A percentile compares a stretch with the other conserved stretches of the same genome.
Evolutionary conservation across 2,113 vertebrate species (phyloP).

Genomic region (Rissa tridactyla): DNA sequence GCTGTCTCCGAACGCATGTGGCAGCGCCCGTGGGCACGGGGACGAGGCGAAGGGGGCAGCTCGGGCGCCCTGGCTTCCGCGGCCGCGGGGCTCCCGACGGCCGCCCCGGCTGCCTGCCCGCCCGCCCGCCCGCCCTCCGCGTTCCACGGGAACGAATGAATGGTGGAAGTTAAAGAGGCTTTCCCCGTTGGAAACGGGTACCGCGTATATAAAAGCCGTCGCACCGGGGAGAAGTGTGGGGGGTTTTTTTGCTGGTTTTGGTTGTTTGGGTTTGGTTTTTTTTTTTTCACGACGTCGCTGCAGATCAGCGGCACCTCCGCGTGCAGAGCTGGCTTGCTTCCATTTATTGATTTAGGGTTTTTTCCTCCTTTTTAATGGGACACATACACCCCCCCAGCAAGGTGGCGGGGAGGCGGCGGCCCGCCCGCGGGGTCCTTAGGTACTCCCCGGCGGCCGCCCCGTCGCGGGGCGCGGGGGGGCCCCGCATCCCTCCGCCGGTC

Average conservation of each 20-base stretch:
- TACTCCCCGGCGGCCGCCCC: background rate
- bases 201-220: background rate
- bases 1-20: background rate
- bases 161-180: background rate
- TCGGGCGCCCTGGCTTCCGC: background rate
- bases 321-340: background rate
- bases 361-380: background rate
- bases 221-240: background rate
- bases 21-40: slow-evolving; percentile 6
- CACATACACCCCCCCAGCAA: background rate
- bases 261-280: background rate
- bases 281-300: accelerated
- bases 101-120: background rate
- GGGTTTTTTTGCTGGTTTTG: background rate
- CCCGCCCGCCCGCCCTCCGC: background rate
- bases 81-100: background rate
- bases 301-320: background rate
- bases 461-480: background rate
- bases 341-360: background rate
- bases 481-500: background rate
- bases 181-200: background rate
- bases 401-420: background rate
- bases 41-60: background rate
- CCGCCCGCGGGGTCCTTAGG: background rate
- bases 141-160: background rate